A percentile compares a stretch with the other conserved stretches of the same genome.
phyloP scores from a whole-genome alignment of 1,140 invertebrate species.

The Dendroctonus ponderosae region DNA sequence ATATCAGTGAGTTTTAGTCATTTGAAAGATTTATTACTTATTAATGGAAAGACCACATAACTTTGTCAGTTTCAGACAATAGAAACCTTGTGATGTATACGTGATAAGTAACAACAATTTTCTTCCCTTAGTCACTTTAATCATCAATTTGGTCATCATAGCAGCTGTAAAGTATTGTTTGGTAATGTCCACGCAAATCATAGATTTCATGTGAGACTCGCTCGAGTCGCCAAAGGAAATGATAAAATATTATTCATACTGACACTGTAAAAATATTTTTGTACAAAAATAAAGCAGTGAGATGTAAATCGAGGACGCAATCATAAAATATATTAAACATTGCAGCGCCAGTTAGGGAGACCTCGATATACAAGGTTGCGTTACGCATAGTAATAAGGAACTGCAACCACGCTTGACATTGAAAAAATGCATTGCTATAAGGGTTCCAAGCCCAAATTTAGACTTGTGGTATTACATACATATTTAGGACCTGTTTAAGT shows the following conservation, averaged over 20 bases:
- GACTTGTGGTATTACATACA: background rate
- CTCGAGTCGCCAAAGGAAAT: background rate
- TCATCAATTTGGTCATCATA: too few relatives aligned
- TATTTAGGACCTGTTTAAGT: too few relatives aligned
- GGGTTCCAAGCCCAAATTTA: constrained; percentile 24
- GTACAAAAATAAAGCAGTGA: constrained; percentile 31
- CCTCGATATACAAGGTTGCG: constrained; percentile 42
- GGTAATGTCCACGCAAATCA: background rate
- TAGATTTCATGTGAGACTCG: too few relatives aligned
- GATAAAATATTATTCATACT: constrained; percentile 15
- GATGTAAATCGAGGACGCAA: constrained; percentile 43
- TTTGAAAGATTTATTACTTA: too few relatives aligned
- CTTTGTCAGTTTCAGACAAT: too few relatives aligned
- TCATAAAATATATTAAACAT: constrained; percentile 41
- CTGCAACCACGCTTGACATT: constrained; percentile 40
- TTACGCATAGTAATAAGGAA: constrained; percentile 45
- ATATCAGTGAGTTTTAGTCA: too few relatives aligned
- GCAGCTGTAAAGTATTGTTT: too few relatives aligned
- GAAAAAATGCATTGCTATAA: constrained; percentile 29
- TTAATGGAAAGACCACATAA: too few relatives aligned
- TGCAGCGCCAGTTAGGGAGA: constrained; percentile 38
- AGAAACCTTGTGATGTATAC: too few relatives aligned
- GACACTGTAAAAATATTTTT: constrained; percentile 22
- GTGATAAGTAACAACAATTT: too few relatives aligned
- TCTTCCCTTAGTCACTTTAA: too few relatives aligned